phyloP scores from a whole-genome alignment of 2,113 vertebrate genomes.

The Pedetes capensis region DNA sequence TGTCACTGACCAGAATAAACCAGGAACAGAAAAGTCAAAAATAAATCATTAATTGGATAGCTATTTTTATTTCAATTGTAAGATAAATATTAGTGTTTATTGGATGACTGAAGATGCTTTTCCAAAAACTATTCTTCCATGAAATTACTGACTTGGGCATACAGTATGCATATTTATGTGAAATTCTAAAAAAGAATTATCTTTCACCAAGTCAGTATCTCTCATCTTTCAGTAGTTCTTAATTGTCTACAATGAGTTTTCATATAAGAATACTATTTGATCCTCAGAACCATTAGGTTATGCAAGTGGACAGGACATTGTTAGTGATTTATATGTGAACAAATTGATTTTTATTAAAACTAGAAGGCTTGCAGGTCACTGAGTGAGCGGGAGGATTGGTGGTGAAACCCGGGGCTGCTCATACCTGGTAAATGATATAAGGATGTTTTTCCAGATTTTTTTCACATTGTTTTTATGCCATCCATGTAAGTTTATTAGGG shows the following conservation, averaged over 20 bases:
- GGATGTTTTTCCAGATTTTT: neutral
- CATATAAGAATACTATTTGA: neutral
- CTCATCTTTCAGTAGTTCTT: neutral
- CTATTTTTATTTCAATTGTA: neutral
- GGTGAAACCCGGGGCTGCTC: neutral
- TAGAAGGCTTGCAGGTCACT: neutral
- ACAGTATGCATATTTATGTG: neutral
- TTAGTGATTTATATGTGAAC: neutral
- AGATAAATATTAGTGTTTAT: neutral
- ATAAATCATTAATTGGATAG: neutral
- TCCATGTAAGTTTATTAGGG: neutral
- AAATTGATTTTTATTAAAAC: slow-evolving; percentile 27
- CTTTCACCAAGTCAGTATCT: neutral
- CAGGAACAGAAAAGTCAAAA: slow-evolving; percentile 8
- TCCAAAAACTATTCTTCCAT: neutral
- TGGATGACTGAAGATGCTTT: neutral
- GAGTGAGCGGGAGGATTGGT: neutral
- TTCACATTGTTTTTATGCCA: neutral
- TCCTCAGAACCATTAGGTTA: neutral
- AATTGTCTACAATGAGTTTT: neutral
- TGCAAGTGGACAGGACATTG: neutral
- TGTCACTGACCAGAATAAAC: neutral
- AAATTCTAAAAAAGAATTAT: slow-evolving; percentile 28
- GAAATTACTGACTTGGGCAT: neutral
- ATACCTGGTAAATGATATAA: neutral